Evolutionary conservation across 1,140 invertebrate genomes (phyloP).

Genomic region (Nasonia giraulti): DNA sequence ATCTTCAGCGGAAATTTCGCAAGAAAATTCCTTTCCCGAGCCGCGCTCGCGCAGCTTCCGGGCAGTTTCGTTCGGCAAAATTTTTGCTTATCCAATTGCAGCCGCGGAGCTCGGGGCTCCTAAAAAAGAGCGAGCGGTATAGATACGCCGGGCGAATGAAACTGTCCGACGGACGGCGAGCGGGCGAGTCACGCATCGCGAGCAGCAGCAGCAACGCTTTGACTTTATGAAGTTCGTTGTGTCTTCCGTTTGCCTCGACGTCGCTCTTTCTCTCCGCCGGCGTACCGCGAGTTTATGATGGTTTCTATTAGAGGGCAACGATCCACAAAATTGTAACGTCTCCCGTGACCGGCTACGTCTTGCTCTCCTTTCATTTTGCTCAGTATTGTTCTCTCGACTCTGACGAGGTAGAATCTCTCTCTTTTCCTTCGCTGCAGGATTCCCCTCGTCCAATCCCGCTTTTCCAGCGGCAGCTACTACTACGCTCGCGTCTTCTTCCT

Average conservation of each 20-base stretch:
- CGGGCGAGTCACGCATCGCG: constrained; percentile 9
- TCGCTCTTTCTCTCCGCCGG: neutral
- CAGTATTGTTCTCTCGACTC: constrained; percentile 43
- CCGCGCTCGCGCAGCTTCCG: neutral
- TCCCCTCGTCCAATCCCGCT: constrained; percentile 43
- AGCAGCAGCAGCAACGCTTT: constrained; percentile 15
- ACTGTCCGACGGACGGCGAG: constrained; percentile 40
- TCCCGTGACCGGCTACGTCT: constrained; percentile 41
- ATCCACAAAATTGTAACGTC: constrained; percentile 67
- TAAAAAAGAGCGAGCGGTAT: neutral
- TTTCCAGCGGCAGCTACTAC: constrained; percentile 21
- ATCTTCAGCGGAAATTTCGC: neutral
- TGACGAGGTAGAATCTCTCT: constrained; percentile 35
- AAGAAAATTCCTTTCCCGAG: constrained; percentile 21
- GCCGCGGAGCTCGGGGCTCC: neutral
- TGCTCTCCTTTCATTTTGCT: constrained; percentile 45
- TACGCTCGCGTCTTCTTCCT: constrained; percentile 47
- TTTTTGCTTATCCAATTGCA: constrained; percentile 30
- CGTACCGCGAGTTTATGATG: constrained; percentile 57
- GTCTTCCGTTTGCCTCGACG: constrained; percentile 48
- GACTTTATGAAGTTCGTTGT: constrained; percentile 46
- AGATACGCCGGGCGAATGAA: neutral
- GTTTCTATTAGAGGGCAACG: constrained; percentile 66
- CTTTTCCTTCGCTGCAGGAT: constrained; percentile 7
- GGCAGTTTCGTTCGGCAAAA: neutral